Evolutionary conservation across 2,113 vertebrate species (phyloP).

Genomic region (Oreamnos americanus): DNA sequence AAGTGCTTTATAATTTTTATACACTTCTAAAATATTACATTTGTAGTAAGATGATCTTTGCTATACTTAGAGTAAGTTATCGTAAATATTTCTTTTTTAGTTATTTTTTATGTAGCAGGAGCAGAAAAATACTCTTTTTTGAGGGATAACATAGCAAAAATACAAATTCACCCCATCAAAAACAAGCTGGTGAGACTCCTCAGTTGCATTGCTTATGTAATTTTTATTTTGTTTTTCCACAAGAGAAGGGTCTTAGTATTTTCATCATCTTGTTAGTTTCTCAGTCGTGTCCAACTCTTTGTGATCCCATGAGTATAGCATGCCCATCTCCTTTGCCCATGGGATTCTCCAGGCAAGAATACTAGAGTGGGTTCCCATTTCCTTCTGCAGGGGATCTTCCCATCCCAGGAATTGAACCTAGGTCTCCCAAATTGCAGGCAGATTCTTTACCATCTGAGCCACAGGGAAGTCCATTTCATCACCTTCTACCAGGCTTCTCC

Average conservation of each 20-base stretch:
- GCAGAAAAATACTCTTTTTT: neutral
- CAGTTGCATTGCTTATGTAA: neutral
- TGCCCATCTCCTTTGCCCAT: neutral
- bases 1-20: constrained; percentile 8
- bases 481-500: neutral
- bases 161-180: neutral
- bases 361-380: neutral
- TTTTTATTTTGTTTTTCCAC: neutral
- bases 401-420: neutral
- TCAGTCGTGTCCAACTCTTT: neutral
- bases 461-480: neutral
- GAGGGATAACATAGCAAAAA: neutral
- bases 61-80: neutral
- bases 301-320: neutral
- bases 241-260: neutral
- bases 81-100: neutral
- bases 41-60: neutral
- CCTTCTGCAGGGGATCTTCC: neutral
- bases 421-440: neutral
- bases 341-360: neutral
- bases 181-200: neutral
- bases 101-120: neutral
- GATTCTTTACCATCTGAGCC: neutral
- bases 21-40: neutral
- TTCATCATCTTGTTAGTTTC: neutral